Base-by-base conservation (phyloP, 1,140 invertebrate genomes). In the Nixonia krombeini region DNA sequence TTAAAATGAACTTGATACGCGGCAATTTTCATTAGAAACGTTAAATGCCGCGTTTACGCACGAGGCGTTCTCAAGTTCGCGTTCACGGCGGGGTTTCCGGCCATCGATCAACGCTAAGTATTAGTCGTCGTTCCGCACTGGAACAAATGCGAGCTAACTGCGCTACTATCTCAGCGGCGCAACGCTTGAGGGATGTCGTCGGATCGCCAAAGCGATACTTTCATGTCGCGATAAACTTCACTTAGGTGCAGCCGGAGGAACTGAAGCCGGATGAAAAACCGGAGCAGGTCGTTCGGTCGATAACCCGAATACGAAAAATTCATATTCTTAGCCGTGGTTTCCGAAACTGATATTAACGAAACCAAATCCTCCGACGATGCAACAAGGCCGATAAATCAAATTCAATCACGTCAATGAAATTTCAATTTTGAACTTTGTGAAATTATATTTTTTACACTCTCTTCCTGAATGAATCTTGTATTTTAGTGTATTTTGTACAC, bases 21-120 rank as follows among this genome's bases (percentile, higher is more conserved):
- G 51, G 35, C 56, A 56, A 38, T 61, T 67, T 67, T 40, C 46
- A 68, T 68, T 61, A 68, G 55, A 51, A 52, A 57, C 61, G 64
- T 68, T 51, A 68, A 61, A 68, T 68, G 45, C 28, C 26, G 37
- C 53, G 33, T 57, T 68, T 40, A 68, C 41, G 47, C 52, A 62
- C 52, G 42, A 50, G 55, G 12, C 15, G 6, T 5, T 46, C 41
- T 59, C 45, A 56, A 59, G 41, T 52, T 67, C 46, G 16, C 47
- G 47, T 51, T 52, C 37, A 23, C 41, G 50, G 35, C n/a, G n/a
- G n/a, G n/a, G n/a, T n/a, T n/a, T n/a, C n/a, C n/a, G n/a, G n/a
- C 40, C 37, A 72, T 74, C 66, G 72, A 74, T 72, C 56, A 58
- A 38, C 10, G 17, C 15, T 25, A 69, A 66, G 68, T 61, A 72